Percentiles rank a stretch among this genome's conserved stretches.
Evolutionary conservation across 2,888 invertebrate genomes (phyloP).

Genomic region (Stenodera caucasica): DNA sequence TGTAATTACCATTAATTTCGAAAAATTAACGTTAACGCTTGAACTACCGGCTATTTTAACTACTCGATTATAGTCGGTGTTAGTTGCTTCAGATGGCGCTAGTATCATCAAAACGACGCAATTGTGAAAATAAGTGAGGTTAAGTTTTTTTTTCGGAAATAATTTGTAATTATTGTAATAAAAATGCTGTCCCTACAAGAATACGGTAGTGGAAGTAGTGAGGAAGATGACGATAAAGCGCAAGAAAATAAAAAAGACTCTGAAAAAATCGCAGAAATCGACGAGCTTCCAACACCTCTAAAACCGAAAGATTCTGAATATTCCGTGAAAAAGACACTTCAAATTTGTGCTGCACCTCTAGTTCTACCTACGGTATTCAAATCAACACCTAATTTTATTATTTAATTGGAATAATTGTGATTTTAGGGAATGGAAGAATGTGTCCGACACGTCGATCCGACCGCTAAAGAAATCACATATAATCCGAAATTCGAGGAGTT

Average conservation of each 20-base stretch:
- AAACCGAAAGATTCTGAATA: conserved; percentile 61
- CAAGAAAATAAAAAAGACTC: conserved; percentile 4
- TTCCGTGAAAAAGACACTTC: conserved; percentile 66
- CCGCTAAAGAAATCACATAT: conserved; percentile 78
- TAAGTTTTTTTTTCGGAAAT: too few species aligned
- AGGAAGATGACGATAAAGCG: conserved; percentile 58
- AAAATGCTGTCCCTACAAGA: conserved; percentile 73
- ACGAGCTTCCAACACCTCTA: conserved; percentile 56
- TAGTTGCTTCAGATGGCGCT: too few species aligned
- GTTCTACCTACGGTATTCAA: conserved; percentile 77
- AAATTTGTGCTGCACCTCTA: conserved; percentile 80
- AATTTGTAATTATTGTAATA: background rate
- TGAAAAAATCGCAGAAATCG: conserved; percentile 30
- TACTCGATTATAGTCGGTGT: too few species aligned
- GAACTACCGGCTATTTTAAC: too few species aligned
- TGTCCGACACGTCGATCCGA: conserved; percentile 73
- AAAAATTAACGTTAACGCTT: too few species aligned
- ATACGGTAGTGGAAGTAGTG: conserved; percentile 75
- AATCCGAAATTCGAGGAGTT: conserved; percentile 96
- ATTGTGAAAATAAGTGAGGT: too few species aligned
- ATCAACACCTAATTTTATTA: background rate
- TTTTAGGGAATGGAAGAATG: conserved; percentile 71
- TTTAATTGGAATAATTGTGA: background rate
- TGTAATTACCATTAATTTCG: too few species aligned
- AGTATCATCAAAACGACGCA: too few species aligned